A percentile compares a stretch with the other conserved stretches of the same genome.
Conservation (phyloP, 92 coral and sea anemone genomes). For the Porites rus region DNA sequence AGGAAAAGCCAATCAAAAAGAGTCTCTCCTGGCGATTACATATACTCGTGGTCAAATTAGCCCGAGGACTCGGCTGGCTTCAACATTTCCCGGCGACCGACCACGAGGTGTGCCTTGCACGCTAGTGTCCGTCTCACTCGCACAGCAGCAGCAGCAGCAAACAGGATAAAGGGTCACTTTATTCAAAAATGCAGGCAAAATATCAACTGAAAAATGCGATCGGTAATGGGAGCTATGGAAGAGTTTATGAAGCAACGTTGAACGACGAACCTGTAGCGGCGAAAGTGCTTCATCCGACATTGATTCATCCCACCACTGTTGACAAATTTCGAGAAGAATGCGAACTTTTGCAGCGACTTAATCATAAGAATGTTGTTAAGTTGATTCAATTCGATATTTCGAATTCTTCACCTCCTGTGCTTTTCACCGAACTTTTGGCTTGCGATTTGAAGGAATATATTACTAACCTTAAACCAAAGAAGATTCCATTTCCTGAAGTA, state of each 20-base stretch:
- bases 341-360: not conserved
- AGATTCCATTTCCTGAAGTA: constrained; percentile 38
- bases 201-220: not conserved
- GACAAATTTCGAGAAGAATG: constrained; percentile 1
- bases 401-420: constrained; percentile 1
- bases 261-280: not conserved
- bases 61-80: too few relatives aligned
- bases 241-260: constrained; percentile 8
- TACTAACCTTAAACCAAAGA: not conserved
- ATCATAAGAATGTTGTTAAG: constrained; percentile 10
- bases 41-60: too few relatives aligned
- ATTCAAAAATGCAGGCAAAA: not conserved
- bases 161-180: too few relatives aligned
- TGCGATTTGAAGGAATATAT: constrained; percentile 12
- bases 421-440: constrained; percentile 26
- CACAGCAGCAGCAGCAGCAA: too few relatives aligned
- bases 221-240: constrained; percentile 20
- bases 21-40: too few relatives aligned
- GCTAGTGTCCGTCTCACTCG: too few relatives aligned
- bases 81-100: too few relatives aligned
- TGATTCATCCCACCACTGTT: not conserved
- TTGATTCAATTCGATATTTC: not conserved
- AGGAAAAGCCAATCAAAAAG: too few relatives aligned
- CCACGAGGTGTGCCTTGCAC: too few relatives aligned
- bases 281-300: not conserved